Percentiles rank a stretch among this genome's conserved stretches.
Evolutionary conservation across 2,888 invertebrate genomes (phyloP).

Genomic region (Euzetes globulus): DNA sequence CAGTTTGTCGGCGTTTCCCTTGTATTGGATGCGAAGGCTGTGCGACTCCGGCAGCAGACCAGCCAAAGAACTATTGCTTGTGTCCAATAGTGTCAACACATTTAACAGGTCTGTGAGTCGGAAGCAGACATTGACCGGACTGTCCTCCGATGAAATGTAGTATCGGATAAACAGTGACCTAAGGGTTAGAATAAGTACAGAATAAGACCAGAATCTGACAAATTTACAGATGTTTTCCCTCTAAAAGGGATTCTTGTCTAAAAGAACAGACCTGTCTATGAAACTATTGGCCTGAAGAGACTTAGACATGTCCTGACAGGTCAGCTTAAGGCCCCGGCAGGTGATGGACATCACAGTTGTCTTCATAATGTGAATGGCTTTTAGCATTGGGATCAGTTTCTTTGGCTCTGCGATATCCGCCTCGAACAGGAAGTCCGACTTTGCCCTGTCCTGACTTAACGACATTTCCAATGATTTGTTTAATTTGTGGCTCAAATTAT

Average conservation of each 20-base stretch:
- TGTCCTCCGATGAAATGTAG: not conserved
- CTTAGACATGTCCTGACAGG: conserved; percentile 1
- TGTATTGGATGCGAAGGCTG: not conserved
- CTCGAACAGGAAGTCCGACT: not conserved
- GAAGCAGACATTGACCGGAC: conserved; percentile 8
- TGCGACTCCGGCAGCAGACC: not conserved
- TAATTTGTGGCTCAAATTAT: too few species aligned
- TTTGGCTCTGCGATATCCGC: not conserved
- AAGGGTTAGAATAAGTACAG: too few species aligned
- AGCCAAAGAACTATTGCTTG: not conserved
- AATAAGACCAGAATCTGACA: too few species aligned
- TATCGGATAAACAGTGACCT: conserved; percentile 15
- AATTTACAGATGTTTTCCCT: too few species aligned
- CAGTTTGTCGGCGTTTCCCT: too few species aligned
- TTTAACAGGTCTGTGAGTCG: conserved; percentile 20
- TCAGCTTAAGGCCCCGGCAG: conserved; percentile 22
- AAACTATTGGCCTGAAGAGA: conserved; percentile 26
- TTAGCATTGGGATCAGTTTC: conserved; percentile 22
- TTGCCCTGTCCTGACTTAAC: too few species aligned
- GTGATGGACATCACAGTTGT: conserved; percentile 25
- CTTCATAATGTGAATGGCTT: conserved; percentile 12
- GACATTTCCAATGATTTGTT: too few species aligned
- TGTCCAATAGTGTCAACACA: not conserved
- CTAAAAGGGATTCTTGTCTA: too few species aligned
- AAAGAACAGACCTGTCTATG: too few species aligned